phyloP scores from a whole-genome alignment of 2,888 invertebrate species.

The Ormyrus pomaceus region DNA sequence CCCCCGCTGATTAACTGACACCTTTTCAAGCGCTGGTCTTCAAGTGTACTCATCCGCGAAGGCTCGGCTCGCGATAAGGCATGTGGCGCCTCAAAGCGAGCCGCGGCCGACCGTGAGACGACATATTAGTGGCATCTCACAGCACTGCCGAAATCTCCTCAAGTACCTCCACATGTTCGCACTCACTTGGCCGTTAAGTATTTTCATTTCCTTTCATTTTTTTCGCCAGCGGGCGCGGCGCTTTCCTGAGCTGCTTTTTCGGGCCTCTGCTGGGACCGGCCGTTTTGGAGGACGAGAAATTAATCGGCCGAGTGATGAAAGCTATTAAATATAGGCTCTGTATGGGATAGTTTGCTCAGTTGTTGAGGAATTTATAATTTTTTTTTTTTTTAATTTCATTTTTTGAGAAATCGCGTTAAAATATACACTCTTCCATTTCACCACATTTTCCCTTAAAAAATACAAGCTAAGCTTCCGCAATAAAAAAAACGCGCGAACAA shows the following conservation, averaged over 20 bases:
- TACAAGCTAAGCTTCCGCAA: not conserved
- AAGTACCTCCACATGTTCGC: slow-evolving; percentile 50
- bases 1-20: slow-evolving; percentile 42
- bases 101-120: slow-evolving; percentile 44
- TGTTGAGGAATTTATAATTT: not conserved
- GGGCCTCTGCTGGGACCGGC: too few relatives aligned
- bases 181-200: slow-evolving; percentile 25
- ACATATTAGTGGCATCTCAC: slow-evolving; percentile 41
- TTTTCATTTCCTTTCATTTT: slow-evolving; percentile 22
- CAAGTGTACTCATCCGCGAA: not conserved
- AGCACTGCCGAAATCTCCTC: slow-evolving; percentile 32
- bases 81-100: slow-evolving; percentile 11
- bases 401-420: not conserved
- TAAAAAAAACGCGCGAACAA: not conserved
- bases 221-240: not conserved
- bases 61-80: not conserved
- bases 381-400: not conserved
- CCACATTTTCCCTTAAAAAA: not conserved
- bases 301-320: too few relatives aligned
- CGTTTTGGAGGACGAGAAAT: too few relatives aligned
- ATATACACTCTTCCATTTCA: not conserved
- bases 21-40: slow-evolving; percentile 20
- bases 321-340: too few relatives aligned
- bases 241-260: not conserved
- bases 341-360: too few relatives aligned